Base-by-base conservation (phyloP, 1,140 invertebrate genomes). In the Pissodes strobi region DNA sequence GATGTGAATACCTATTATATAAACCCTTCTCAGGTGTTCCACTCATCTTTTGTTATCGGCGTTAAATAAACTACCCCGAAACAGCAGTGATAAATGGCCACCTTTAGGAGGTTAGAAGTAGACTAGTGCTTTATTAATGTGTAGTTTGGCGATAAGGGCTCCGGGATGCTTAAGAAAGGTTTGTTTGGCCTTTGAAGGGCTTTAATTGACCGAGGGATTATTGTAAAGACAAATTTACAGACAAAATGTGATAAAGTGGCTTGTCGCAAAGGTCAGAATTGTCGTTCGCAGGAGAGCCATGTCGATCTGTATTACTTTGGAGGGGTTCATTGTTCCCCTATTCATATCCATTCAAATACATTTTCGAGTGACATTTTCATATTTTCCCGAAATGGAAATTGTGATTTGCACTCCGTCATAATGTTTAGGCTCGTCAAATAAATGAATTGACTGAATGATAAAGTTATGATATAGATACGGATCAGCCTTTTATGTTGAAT, bases 91-190 rank as follows among this genome's bases (percentile, higher is more conserved):
- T 41, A 41, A 41, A 41, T 41, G 10, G 21, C 18, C 19, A 10
- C 19, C 19, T 12, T 48, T 23, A 25, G 18, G 15, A 48, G 45
- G 45, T 22, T 25, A 48, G 21, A 48, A 22, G 2, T 48, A 18
- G 45, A 6, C 38, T 27, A 56, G 52, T 34, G 34, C 5, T 56
- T 56, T 56, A 56, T 56, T 56, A 56, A 56, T 56, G 52, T 23
- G 34, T 41, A 56, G 52, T 39, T 56, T 56, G 34, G 13, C 49
- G 22, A 52, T 52, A 52, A 52, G 25, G 49, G 49, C 45, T 23
- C 22, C 17, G 22, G 10, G 45, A 19, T 15, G 45, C 45, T 34
- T 52, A 30, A 17, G 34, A 17, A 41, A 18, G 34, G 34, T 25
- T 56, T 18, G 18, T 18, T 41, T 56, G 37, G 34, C 18, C 52